Evolutionary conservation across 2,113 vertebrate species (phyloP).

Genomic region (Myotis yumanensis): DNA sequence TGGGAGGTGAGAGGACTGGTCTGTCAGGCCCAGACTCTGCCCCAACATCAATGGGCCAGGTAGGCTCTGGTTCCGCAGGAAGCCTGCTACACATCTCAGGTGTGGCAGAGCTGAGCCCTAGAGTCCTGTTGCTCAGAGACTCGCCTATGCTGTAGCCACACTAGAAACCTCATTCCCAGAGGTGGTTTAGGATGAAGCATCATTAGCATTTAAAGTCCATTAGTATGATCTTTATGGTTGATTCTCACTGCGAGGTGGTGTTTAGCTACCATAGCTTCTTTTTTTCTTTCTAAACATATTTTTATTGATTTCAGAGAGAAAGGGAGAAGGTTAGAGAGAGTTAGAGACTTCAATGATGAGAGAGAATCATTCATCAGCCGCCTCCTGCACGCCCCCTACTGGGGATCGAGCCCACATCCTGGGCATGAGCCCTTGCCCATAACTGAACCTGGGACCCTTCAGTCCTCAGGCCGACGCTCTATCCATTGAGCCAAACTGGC

Average conservation of each 20-base stretch:
- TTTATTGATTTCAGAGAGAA: too few species aligned
- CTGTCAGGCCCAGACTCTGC: background rate
- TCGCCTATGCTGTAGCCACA: background rate
- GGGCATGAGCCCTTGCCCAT: too few species aligned
- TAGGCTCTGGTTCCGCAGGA: fast-evolving
- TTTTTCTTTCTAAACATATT: too few species aligned
- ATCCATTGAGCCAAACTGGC: too few species aligned
- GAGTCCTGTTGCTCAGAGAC: background rate
- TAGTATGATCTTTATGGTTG: background rate
- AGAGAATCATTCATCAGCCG: too few species aligned
- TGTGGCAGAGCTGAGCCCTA: background rate
- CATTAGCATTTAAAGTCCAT: background rate
- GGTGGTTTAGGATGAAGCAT: background rate
- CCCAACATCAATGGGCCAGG: fast-evolving
- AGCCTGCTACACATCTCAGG: too few species aligned
- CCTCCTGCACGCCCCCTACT: too few species aligned
- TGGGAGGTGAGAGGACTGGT: background rate
- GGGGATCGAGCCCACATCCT: too few species aligned
- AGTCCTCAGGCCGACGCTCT: too few species aligned
- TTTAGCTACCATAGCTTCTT: background rate
- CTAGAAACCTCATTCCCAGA: background rate
- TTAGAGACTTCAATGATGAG: too few species aligned
- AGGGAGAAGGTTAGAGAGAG: too few species aligned
- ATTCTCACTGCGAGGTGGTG: background rate
- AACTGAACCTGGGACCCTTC: too few species aligned